These are phyloP conservation scores for Odontamblyopus lacepedii DNA, from an alignment of 2,797 vertebrate species.

Conservation along the genomic window DNA sequence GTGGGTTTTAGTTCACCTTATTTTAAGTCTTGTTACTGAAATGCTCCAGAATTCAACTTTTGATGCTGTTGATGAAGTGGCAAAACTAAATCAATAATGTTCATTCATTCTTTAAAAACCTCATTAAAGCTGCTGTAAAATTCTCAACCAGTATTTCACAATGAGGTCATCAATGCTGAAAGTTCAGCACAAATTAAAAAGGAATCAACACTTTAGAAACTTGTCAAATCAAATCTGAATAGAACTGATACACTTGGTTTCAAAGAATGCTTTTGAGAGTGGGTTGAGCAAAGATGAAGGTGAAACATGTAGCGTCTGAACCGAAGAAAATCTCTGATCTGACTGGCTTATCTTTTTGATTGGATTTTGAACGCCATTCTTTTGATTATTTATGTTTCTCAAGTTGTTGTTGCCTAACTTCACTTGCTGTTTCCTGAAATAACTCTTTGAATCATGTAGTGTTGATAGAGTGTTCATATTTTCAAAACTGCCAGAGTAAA, in stretches of 20 bases:
- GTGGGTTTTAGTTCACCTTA: no score
- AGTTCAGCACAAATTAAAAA: conserved; percentile 24
- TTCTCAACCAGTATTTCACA: not conserved
- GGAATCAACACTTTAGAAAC: conserved; percentile 12
- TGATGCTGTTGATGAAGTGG: not conserved
- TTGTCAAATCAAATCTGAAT: conserved; percentile 8
- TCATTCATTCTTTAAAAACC: conserved; percentile 5
- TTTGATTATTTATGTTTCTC: conserved; percentile 1
- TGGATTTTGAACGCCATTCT: conserved; percentile 29
- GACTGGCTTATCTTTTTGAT: conserved; percentile 50
- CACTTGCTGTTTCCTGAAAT: not conserved
- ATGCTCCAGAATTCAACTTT: no score
- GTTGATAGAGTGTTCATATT: not conserved
- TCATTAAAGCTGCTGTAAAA: conserved; percentile 10
- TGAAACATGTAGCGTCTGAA: conserved; percentile 35
- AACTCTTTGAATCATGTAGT: not conserved
- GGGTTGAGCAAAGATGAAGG: conserved; percentile 25
- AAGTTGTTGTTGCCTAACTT: no score
- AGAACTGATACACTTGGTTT: conserved; percentile 7
- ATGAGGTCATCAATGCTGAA: conserved; percentile 16
- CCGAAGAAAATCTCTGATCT: conserved; percentile 38
- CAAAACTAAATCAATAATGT: not conserved
- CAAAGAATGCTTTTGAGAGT: conserved; percentile 30
- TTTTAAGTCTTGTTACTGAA: not conserved
- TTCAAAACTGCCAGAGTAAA: not conserved